Conservation (phyloP, 64 coral and sea anemone genomes). For the Montipora efflorescens region DNA sequence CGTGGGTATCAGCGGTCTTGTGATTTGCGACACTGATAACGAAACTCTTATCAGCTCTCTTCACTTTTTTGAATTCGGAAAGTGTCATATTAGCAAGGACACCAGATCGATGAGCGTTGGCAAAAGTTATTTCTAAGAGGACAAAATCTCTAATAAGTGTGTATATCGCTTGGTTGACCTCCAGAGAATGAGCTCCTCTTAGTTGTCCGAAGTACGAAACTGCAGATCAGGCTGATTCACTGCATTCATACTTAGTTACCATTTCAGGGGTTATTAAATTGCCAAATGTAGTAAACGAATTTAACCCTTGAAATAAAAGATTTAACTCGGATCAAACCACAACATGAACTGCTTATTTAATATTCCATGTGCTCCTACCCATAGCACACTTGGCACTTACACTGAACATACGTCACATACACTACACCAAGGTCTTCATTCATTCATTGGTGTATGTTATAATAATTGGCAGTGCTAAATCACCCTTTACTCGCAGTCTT, state of each 20-base stretch:
- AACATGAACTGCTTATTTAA: no score
- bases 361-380: no score
- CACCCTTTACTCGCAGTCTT: no score
- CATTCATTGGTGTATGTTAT: background rate
- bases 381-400: no score
- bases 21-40: background rate
- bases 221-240: background rate
- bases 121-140: background rate
- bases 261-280: slow-evolving; percentile 3
- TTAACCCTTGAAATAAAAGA: no score
- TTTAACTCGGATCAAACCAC: no score
- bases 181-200: background rate
- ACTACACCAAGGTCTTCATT: background rate
- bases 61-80: background rate
- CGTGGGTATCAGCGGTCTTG: background rate
- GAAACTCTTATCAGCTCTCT: background rate
- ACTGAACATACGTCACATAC: no score
- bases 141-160: background rate
- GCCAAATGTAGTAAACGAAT: background rate
- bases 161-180: background rate
- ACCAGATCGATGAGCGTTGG: background rate
- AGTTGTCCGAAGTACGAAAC: background rate
- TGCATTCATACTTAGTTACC: background rate
- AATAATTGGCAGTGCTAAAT: no score
- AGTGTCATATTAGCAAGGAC: background rate